These are phyloP conservation scores for Myotis davidii DNA, from an alignment of 2,113 vertebrate species.

Conservation along the genomic window DNA sequence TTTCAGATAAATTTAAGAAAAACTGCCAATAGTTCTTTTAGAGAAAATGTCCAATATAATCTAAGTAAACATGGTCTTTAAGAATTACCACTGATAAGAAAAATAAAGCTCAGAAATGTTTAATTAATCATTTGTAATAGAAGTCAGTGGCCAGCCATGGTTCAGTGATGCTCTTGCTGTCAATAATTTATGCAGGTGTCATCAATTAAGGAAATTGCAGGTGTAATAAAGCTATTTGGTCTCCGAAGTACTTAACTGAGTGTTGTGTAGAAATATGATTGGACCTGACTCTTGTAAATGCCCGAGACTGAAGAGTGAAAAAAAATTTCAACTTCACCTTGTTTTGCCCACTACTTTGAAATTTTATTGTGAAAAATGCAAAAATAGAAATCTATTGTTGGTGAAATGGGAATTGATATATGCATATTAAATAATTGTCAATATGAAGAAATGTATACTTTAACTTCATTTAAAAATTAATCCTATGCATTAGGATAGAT, in stretches of 20 bases:
- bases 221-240: background rate
- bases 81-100: background rate
- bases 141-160: background rate
- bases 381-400: background rate
- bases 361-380: slow-evolving; percentile 19
- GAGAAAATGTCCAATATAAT: slow-evolving; percentile 12
- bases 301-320: background rate
- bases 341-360: slow-evolving; percentile 27
- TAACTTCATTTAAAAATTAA: background rate
- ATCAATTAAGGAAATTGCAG: background rate
- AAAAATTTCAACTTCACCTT: background rate
- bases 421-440: background rate
- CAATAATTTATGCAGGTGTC: background rate
- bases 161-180: background rate
- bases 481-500: background rate
- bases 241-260: background rate
- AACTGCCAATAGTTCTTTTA: background rate
- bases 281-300: background rate
- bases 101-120: slow-evolving; percentile 23
- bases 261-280: background rate
- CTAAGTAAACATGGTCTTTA: background rate
- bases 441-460: background rate
- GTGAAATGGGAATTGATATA: background rate
- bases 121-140: background rate
- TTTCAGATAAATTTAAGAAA: background rate